phyloP scores from a whole-genome alignment of 2,888 invertebrate species.

The Hoplodrina ambigua region DNA sequence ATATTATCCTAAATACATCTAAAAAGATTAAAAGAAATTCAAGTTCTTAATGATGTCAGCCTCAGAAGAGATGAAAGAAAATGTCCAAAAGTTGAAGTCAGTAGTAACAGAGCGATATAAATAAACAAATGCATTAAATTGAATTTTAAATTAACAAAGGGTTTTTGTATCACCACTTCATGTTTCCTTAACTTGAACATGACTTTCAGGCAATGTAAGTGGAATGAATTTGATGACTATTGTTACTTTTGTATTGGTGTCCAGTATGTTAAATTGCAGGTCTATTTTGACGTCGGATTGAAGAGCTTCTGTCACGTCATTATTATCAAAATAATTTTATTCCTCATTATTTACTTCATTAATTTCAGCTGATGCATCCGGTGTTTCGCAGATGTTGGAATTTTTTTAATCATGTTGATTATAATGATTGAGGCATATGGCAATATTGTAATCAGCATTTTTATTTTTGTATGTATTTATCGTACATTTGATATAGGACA shows the following conservation, averaged over 20 bases:
- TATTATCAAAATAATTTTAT: slow-evolving; percentile 75
- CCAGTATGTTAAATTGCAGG: slow-evolving; percentile 84
- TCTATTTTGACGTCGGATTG: slow-evolving; percentile 86
- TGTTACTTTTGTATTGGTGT: slow-evolving; percentile 78
- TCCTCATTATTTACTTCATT: slow-evolving; percentile 81
- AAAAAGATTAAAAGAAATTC: no score
- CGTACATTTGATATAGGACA: slow-evolving; percentile 36
- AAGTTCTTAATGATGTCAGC: not conserved
- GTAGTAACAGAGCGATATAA: slow-evolving; percentile 78
- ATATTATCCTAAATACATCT: not conserved
- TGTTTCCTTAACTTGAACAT: slow-evolving; percentile 83
- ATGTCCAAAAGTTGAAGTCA: slow-evolving; percentile 60
- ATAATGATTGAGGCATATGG: slow-evolving; percentile 44
- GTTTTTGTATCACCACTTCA: slow-evolving; percentile 88
- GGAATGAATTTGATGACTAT: slow-evolving; percentile 88
- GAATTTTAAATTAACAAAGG: slow-evolving; percentile 84
- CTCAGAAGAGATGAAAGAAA: not conserved
- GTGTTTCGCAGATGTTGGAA: slow-evolving; percentile 87
- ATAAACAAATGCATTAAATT: slow-evolving; percentile 83
- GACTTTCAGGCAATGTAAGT: slow-evolving; percentile 88
- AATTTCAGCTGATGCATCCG: slow-evolving; percentile 88
- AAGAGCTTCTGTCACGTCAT: slow-evolving; percentile 88
- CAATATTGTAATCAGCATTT: slow-evolving; percentile 62
- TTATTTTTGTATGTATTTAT: slow-evolving; percentile 15
- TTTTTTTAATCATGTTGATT: slow-evolving; percentile 71